Percentiles rank a stretch among this genome's conserved stretches.
phyloP scores from a whole-genome alignment of 2,888 invertebrate species.

The Meganola albula region DNA sequence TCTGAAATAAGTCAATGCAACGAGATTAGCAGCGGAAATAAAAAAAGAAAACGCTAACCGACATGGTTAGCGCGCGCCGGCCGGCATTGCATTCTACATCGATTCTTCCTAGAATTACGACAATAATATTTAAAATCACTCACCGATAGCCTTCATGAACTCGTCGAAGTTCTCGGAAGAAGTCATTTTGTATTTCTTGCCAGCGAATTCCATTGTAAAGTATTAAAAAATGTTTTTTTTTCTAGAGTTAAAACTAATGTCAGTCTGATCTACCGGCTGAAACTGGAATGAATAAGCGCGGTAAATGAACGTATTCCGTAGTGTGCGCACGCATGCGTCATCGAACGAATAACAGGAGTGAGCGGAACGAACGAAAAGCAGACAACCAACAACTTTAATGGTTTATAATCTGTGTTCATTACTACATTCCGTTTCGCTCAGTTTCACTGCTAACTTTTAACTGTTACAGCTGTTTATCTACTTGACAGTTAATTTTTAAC shows the following conservation, averaged over 20 bases:
- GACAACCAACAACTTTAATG: too few species aligned
- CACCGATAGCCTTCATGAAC: slow-evolving; percentile 91
- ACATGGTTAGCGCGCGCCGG: slow-evolving; percentile 35
- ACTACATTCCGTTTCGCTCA: too few species aligned
- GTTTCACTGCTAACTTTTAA: too few species aligned
- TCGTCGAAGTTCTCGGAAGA: slow-evolving; percentile 92
- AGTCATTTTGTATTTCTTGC: slow-evolving; percentile 89
- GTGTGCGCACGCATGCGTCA: slow-evolving; percentile 32
- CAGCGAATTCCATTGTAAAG: slow-evolving; percentile 70
- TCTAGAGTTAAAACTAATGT: slow-evolving; percentile 27
- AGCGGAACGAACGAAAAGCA: slow-evolving; percentile 33
- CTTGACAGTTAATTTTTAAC: too few species aligned
- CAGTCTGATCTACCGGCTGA: slow-evolving; percentile 38
- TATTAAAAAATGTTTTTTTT: slow-evolving; percentile 30
- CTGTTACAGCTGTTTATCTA: too few species aligned
- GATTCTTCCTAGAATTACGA: slow-evolving; percentile 29
- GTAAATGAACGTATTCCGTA: slow-evolving; percentile 23
- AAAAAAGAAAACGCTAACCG: neutral
- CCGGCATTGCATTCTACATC: slow-evolving; percentile 41
- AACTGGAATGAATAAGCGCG: slow-evolving; percentile 50
- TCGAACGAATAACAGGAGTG: slow-evolving; percentile 33
- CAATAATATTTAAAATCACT: slow-evolving; percentile 53
- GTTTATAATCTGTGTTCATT: slow-evolving; percentile 24
- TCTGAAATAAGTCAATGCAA: too few species aligned
- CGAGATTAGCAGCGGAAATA: too few species aligned